Evolutionary conservation across 2,113 vertebrate genomes (phyloP).

Genomic region (Hypocryptadius cinnamomeus): DNA sequence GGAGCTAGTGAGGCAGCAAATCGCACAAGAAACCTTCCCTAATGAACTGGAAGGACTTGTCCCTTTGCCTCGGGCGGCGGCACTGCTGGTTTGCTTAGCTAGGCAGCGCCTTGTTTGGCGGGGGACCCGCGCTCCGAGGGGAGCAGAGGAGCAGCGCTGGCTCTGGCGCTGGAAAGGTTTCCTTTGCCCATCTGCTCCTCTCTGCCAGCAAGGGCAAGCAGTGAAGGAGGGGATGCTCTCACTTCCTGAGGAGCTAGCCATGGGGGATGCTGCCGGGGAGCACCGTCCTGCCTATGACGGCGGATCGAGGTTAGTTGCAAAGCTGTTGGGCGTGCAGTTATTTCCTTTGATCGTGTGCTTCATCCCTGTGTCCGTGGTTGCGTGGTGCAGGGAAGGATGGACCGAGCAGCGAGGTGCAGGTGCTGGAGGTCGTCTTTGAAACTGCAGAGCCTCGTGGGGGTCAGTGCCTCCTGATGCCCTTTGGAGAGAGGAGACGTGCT

Average conservation of each 20-base stretch:
- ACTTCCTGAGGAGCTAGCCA: not conserved
- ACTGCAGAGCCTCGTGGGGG: not conserved
- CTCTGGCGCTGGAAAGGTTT: not conserved
- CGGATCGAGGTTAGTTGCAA: not conserved
- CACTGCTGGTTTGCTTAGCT: not conserved
- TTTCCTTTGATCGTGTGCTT: not conserved
- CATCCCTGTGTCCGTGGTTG: not conserved
- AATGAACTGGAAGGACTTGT: conserved; percentile 66
- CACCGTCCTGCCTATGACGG: not conserved
- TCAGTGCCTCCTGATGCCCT: not conserved
- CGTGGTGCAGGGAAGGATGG: fast-evolving
- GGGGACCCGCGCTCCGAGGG: not conserved
- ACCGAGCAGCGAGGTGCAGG: fast-evolving
- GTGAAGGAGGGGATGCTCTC: not conserved
- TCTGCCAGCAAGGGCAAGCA: not conserved
- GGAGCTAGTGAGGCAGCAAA: conserved; percentile 58
- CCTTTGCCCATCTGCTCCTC: not conserved
- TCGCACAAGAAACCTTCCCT: conserved; percentile 50
- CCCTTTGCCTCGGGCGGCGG: not conserved
- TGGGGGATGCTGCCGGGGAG: not conserved
- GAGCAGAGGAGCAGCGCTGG: not conserved
- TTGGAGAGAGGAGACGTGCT: not conserved
- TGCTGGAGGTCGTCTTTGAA: not conserved
- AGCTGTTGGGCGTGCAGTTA: not conserved
- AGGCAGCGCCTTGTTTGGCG: not conserved